Evolutionary conservation across 2,888 invertebrate species (phyloP), one percentile per base, ranked within the genome.

Genomic region (Drosophila siamana): DNA sequence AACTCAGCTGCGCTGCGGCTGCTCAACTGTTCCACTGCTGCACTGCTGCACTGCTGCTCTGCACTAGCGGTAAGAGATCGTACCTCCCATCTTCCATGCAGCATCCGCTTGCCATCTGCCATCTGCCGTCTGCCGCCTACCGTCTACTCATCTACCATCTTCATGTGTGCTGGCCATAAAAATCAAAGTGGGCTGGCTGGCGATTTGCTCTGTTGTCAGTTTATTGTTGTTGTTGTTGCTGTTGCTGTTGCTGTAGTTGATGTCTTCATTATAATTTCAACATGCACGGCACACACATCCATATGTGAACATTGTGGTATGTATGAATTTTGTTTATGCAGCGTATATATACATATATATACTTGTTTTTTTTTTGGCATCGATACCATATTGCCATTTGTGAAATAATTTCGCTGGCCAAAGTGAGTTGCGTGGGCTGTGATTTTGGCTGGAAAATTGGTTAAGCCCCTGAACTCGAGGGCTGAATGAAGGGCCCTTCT

Each of bases 121-220:
- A 19, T 19, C 19, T 28, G 15, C 9, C 22, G 15, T 15, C 26
- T 26, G 22, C 51, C 43, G 44, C 60, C 28, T 22, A 9, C 41
- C 11, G 47, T 13, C 22, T 5, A 22, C 9, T 13, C 72, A 56
- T 47, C 73, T 51, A 36, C 41, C 61, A 57, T 67, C 62, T 69
- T 75, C 76, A 69, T 69, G 74, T 69, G 74, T 65, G 65, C 43
- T 83, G 80, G 67, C 80, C 76, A 86, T 81, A 78, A 86, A 84
- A 84, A 86, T 86, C 87, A 87, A 87, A 87, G 82, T 86, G 84
- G 87, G 87, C 87, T 86, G 86, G 81, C 79, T 63, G 84, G 87
- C 85, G 82, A 81, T 83, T 86, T 80, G 80, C 70, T 68, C 68
- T 69, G 67, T 76, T 80, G 80, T 83, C 80, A 79, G 74, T 59